phyloP scores from a whole-genome alignment of 2,888 invertebrate species.

The Drosophila aldrichi region DNA sequence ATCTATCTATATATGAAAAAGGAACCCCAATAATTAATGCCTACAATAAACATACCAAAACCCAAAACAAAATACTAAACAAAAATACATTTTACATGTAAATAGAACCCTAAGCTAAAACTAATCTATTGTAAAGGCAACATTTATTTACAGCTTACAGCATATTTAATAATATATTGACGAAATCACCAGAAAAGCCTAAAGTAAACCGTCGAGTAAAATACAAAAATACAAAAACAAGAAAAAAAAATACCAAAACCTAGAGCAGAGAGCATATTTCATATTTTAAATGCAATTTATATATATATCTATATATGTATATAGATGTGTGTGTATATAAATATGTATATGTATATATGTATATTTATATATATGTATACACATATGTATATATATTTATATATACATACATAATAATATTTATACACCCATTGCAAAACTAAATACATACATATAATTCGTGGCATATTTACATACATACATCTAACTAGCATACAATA shows the following conservation, averaged over 20 bases:
- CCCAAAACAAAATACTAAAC: slow-evolving; percentile 12
- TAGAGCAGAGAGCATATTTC: slow-evolving; percentile 51
- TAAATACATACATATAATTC: slow-evolving; percentile 29
- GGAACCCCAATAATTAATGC: slow-evolving; percentile 3
- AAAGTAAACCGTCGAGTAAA: slow-evolving; percentile 50
- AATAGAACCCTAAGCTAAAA: slow-evolving; percentile 63
- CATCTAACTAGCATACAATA: slow-evolving; percentile 22
- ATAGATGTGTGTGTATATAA: slow-evolving; percentile 42
- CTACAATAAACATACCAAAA: slow-evolving; percentile 24
- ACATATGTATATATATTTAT: neutral
- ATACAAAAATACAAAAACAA: neutral
- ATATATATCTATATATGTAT: slow-evolving; percentile 40
- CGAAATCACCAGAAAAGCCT: slow-evolving; percentile 79
- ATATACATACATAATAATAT: slow-evolving; percentile 46
- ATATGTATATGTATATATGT: slow-evolving; percentile 48
- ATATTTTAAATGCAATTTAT: slow-evolving; percentile 73
- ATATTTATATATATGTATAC: slow-evolving; percentile 21
- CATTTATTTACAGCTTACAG: slow-evolving; percentile 78
- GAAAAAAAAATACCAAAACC: neutral
- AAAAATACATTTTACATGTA: slow-evolving; percentile 60
- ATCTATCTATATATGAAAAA: slow-evolving; percentile 1
- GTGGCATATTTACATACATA: slow-evolving; percentile 72
- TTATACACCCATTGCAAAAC: slow-evolving; percentile 58
- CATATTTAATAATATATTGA: slow-evolving; percentile 54
- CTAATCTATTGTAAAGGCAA: slow-evolving; percentile 54